Conservation (phyloP, 2,113 vertebrate genomes). For the Sialia sialis region DNA sequence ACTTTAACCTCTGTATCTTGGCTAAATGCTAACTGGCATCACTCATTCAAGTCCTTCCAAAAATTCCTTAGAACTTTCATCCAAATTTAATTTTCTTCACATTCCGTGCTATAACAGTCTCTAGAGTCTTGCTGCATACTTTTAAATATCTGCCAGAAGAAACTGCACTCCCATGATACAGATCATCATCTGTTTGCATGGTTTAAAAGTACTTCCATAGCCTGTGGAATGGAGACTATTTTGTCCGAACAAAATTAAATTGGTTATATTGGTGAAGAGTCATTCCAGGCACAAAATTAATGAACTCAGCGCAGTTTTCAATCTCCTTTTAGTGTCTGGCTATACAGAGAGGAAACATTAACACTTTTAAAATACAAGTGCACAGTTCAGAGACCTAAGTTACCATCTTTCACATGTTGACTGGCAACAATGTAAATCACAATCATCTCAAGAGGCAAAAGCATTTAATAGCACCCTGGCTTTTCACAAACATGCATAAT, state of each 20-base stretch:
- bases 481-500: not conserved
- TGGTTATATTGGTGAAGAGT: not conserved
- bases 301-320: not conserved
- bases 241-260: not conserved
- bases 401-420: not conserved
- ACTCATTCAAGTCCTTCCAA: not conserved
- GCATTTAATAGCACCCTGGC: not conserved
- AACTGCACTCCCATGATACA: not conserved
- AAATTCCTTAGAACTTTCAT: conserved; percentile 22
- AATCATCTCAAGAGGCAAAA: not conserved
- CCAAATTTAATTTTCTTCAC: conserved; percentile 46
- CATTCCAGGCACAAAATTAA: not conserved
- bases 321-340: not conserved
- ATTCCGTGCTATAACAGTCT: not conserved
- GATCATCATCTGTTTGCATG: not conserved
- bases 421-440: not conserved
- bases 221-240: not conserved
- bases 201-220: not conserved
- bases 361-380: not conserved
- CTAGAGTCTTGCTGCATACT: not conserved
- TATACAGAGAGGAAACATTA: not conserved
- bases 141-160: conserved; percentile 17
- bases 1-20: not conserved
- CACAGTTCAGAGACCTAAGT: not conserved
- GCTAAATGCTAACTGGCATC: not conserved